Evolutionary conservation across 2,888 invertebrate species (phyloP), one percentile per base, ranked within the genome.

Genomic region (Pseudeuparius sepicola): DNA sequence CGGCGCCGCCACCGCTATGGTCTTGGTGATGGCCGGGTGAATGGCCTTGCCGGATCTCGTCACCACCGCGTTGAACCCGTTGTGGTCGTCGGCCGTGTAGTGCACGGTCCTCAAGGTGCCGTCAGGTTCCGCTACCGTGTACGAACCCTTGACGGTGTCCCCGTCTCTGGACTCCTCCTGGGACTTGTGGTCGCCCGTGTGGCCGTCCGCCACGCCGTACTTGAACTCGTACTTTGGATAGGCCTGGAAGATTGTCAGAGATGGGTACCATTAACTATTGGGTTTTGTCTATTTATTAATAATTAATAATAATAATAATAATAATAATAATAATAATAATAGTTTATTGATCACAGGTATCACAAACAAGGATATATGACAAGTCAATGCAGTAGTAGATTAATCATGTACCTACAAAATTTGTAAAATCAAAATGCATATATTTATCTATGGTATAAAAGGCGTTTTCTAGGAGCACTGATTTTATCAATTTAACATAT

Each of bases 11-110:
- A n/a, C n/a, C n/a, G n/a, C n/a, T n/a, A n/a, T n/a, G 12, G 9
- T 24, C 12, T 24, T 13, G 11, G 30, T 36, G 20, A 14, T 34
- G 9, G 29, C 27, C 10, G 40, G 40, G 31, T 40, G 36, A 2
- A 64, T 64, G 14, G 71, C 67, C 46, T 76, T 75, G 28, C 75
- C 76, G 14, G 70, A 65, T 57, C 71, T 75, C 45, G 75, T 73
- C 4, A 78, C 78, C 29, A 77, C 70, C 14, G 78, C 78, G 52
- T 78, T 78, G 65, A 79, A 79, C 6, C 79, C 79, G 47, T 68
- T 71, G 55, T 77, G 76, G 51, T 75, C 75, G 51, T 79, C 78
- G 25, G 80, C 79, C 12, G 74, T 67, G 56, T 80, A 80, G 42
- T 73, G 68, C 24, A 80, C 80, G 24, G 69, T 59, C 28, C 57